Evolutionary conservation across 2,113 vertebrate genomes (phyloP).

Genomic region (Andinoacara biseriatus): DNA sequence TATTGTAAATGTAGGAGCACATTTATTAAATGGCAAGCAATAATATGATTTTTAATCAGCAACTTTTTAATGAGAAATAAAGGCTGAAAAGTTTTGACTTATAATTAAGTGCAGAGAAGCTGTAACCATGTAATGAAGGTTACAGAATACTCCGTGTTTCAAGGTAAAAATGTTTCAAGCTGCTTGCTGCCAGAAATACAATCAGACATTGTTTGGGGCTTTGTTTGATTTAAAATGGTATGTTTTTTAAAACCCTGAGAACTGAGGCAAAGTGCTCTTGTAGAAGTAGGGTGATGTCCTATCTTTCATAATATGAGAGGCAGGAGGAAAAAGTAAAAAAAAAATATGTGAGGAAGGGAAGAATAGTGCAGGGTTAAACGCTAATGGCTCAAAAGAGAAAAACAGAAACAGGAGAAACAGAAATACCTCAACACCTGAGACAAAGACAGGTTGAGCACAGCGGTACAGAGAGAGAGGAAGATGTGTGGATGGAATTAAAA

Average conservation of each 20-base stretch:
- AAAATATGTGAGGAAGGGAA: background rate
- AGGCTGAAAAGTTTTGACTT: background rate
- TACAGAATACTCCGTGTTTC: background rate
- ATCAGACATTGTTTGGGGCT: too few species aligned
- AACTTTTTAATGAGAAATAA: background rate
- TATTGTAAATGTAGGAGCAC: background rate
- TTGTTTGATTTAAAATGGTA: background rate
- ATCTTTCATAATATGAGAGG: background rate
- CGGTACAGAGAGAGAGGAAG: background rate
- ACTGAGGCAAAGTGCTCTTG: background rate
- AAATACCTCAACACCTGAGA: background rate
- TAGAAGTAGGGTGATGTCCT: background rate
- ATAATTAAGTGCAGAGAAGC: background rate
- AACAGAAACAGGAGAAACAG: background rate
- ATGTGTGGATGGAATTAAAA: slow-evolving; percentile 44
- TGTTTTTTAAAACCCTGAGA: background rate
- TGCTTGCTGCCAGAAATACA: background rate
- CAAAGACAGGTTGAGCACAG: background rate
- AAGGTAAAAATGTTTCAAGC: background rate
- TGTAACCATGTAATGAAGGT: background rate
- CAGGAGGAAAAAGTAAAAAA: background rate
- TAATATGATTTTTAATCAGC: background rate
- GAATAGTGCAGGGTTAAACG: background rate
- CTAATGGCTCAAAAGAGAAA: background rate
- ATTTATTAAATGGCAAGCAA: background rate